Conservation (phyloP, 1,140 invertebrate genomes). For the Drosophila pruinosa region DNA sequence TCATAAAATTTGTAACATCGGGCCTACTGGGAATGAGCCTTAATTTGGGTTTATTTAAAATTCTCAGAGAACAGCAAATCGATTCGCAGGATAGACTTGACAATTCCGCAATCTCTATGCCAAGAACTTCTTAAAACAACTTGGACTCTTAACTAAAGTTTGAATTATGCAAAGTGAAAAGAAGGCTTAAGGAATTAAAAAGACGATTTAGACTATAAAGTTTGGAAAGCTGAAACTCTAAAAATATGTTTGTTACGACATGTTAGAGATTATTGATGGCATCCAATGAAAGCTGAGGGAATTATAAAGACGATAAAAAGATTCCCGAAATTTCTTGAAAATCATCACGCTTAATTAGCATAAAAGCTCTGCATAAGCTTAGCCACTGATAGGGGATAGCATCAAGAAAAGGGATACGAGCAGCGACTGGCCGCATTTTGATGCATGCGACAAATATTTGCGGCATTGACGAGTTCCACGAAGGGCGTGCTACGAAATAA, state of each 20-base stretch:
- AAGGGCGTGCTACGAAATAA: conserved; percentile 43
- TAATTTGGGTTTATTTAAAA: too few species aligned
- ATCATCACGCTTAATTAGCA: conserved; percentile 1
- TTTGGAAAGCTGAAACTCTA: neutral
- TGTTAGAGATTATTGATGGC: neutral
- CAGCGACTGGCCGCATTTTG: neutral
- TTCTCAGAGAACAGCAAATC: too few species aligned
- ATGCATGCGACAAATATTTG: conserved; percentile 46
- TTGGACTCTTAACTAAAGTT: neutral
- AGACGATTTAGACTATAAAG: too few species aligned
- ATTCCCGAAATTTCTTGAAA: neutral
- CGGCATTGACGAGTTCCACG: conserved; percentile 42
- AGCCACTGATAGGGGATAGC: conserved; percentile 12
- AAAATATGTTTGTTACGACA: neutral
- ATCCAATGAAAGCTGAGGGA: neutral
- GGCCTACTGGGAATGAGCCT: too few species aligned
- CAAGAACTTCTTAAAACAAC: neutral
- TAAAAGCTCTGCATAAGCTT: conserved; percentile 22
- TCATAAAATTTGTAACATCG: too few species aligned
- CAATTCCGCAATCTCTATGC: neutral
- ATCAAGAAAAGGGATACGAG: conserved; percentile 2
- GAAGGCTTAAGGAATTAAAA: neutral
- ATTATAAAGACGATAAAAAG: neutral
- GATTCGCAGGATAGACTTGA: too few species aligned
- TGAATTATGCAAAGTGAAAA: neutral